These are phyloP conservation scores for Corapipo altera DNA, from an alignment of 2,113 vertebrate genomes.

Conservation along the genomic window DNA sequence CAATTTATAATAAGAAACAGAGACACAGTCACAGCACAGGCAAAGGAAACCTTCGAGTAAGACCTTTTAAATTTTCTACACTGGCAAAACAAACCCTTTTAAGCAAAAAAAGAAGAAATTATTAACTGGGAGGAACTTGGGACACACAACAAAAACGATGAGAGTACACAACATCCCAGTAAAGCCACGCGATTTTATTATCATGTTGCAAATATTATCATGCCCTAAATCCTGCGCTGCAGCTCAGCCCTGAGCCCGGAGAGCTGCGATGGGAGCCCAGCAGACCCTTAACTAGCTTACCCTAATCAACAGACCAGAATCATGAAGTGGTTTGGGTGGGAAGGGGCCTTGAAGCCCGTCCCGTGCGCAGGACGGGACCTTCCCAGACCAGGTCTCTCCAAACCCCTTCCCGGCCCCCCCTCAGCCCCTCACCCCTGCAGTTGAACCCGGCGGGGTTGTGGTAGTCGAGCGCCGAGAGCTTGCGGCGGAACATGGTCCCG, in stretches of 20 bases:
- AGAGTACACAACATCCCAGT: background rate
- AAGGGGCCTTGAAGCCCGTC: background rate
- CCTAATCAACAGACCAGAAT: background rate
- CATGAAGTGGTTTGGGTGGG: accelerated
- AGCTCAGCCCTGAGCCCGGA: background rate
- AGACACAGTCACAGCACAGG: background rate
- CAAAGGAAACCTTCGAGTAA: background rate
- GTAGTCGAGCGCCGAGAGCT: slow-evolving; percentile 90
- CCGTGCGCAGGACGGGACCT: background rate
- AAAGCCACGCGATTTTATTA: background rate
- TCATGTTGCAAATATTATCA: background rate
- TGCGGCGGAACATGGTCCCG: slow-evolving; percentile 87
- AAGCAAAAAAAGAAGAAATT: background rate
- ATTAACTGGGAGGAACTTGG: background rate
- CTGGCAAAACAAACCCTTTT: background rate
- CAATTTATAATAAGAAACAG: background rate
- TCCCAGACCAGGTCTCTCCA: background rate
- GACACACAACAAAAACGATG: background rate
- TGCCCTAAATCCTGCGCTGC: background rate
- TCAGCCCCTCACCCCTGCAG: slow-evolving; percentile 79
- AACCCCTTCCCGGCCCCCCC: background rate
- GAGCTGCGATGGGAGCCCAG: too few species aligned
- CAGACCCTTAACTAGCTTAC: background rate
- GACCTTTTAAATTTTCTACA: background rate
- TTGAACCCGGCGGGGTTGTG: slow-evolving; percentile 89